Conservation (phyloP, 2,888 invertebrate species). For the Caenorhabditis sinica region DNA sequence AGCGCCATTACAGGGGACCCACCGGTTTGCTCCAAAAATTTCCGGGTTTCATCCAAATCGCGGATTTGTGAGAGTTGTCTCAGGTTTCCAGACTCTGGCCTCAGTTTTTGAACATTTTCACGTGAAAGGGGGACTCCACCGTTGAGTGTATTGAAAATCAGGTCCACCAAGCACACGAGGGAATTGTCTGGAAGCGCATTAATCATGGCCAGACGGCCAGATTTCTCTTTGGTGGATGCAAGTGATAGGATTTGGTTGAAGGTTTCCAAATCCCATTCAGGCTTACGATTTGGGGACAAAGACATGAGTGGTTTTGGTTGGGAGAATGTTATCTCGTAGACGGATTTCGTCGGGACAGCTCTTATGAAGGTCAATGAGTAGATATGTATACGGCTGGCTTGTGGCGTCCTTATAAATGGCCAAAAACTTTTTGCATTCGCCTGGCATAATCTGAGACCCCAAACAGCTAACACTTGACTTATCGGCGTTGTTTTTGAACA, state of each 20-base stretch:
- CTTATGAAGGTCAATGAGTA: slow-evolving; percentile 23
- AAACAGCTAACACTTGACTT: slow-evolving; percentile 36
- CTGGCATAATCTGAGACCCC: slow-evolving; percentile 26
- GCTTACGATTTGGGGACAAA: slow-evolving; percentile 8
- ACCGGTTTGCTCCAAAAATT: slow-evolving; percentile 33
- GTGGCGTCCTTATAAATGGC: slow-evolving; percentile 23
- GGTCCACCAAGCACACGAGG: neutral
- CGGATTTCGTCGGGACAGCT: slow-evolving; percentile 26
- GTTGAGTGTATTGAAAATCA: neutral
- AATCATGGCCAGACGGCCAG: neutral
- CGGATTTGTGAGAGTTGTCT: neutral
- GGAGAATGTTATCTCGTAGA: slow-evolving; percentile 16
- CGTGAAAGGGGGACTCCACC: neutral
- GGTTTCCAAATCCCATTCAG: slow-evolving; percentile 2
- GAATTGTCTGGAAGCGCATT: neutral
- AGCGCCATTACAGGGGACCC: neutral
- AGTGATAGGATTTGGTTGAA: neutral
- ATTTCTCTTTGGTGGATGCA: neutral
- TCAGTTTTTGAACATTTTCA: neutral
- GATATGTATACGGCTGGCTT: slow-evolving; percentile 2
- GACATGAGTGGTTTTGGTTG: slow-evolving; percentile 22
- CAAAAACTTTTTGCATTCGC: slow-evolving; percentile 15
- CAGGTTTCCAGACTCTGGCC: slow-evolving; percentile 1
- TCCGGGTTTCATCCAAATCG: neutral
- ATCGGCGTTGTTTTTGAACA: slow-evolving; percentile 39